Evolutionary conservation across 2,797 vertebrate genomes (phyloP).

Genomic region (Choloepus didactylus): DNA sequence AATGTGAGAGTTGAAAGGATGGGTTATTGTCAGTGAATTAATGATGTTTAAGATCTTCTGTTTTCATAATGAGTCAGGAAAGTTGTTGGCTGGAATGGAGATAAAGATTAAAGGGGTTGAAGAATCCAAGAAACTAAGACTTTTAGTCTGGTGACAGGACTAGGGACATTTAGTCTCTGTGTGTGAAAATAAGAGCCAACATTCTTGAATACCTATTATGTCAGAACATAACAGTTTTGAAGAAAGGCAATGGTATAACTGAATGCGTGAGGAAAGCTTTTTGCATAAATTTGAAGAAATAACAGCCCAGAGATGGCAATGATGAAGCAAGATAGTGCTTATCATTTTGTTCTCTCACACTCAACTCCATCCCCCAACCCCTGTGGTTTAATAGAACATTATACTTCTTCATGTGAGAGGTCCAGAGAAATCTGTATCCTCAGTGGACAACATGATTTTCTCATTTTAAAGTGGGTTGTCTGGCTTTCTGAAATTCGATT

Average conservation of each 20-base stretch:
- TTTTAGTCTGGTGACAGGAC: not conserved
- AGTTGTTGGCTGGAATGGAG: not conserved
- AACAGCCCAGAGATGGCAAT: not conserved
- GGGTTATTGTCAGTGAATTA: not conserved
- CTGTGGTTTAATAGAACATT: not conserved
- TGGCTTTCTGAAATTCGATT: not conserved
- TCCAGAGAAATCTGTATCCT: not conserved
- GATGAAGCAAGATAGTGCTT: not conserved
- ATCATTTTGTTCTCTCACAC: not conserved
- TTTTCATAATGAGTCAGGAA: not conserved
- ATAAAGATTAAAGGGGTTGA: not conserved
- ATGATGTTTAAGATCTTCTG: slow-evolving; percentile 1
- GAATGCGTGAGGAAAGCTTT: not conserved
- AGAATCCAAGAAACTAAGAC: not conserved
- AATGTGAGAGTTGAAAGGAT: not conserved
- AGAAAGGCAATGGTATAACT: not conserved
- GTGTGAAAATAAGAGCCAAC: not conserved
- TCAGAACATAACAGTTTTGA: not conserved
- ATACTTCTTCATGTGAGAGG: not conserved
- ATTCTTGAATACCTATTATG: not conserved
- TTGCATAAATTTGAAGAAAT: not conserved
- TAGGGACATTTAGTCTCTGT: not conserved
- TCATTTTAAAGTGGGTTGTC: not conserved
- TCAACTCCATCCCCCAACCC: not conserved
- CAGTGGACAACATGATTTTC: not conserved